These are phyloP conservation scores for Gymnothorax reevesii DNA, from an alignment of 2,797 vertebrate genomes.

Conservation along the genomic window DNA sequence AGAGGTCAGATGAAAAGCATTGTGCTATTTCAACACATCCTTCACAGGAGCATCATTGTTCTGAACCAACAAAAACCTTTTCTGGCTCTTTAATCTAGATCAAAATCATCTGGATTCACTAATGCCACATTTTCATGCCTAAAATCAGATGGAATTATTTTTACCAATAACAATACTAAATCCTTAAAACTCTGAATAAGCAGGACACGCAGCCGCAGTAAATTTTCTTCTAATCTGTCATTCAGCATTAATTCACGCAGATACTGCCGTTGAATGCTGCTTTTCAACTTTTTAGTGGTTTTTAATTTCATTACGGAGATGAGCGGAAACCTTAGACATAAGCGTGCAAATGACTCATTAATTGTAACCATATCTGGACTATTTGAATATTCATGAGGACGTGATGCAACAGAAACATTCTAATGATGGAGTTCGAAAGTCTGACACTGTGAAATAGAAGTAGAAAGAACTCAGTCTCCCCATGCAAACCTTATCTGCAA, in stretches of 20 bases:
- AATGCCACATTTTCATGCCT: too few species aligned
- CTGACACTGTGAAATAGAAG: too few species aligned
- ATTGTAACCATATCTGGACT: too few species aligned
- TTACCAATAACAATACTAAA: neutral
- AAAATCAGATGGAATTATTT: neutral
- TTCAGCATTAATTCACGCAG: neutral
- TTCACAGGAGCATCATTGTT: neutral
- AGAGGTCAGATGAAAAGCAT: neutral
- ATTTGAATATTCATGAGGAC: too few species aligned
- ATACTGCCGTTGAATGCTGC: neutral
- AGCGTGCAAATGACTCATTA: too few species aligned
- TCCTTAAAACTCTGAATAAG: neutral
- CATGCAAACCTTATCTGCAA: too few species aligned
- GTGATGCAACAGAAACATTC: too few species aligned
- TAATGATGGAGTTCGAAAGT: too few species aligned
- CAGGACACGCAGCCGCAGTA: neutral
- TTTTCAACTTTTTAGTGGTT: neutral
- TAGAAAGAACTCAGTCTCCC: too few species aligned
- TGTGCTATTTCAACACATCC: neutral
- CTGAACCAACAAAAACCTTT: neutral
- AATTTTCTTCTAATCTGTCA: neutral
- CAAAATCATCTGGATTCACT: neutral
- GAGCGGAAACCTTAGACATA: too few species aligned
- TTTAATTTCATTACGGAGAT: too few species aligned
- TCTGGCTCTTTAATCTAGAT: neutral